A percentile compares a stretch with the other conserved stretches of the same genome.
Evolutionary conservation across 2,797 vertebrate genomes (phyloP).

Genomic region (Chaenodraco wilsoni): DNA sequence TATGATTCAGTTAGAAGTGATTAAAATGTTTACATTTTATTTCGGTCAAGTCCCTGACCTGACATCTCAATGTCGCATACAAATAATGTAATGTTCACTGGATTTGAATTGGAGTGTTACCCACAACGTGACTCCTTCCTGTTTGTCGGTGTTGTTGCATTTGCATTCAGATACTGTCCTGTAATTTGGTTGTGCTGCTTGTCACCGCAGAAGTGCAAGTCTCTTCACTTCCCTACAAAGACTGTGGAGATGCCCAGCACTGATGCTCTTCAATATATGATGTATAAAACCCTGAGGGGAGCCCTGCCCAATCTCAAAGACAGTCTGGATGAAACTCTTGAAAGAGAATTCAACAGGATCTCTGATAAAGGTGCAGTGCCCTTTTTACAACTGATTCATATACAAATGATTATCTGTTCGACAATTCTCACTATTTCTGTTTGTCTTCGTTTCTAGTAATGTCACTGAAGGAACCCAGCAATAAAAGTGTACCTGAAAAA

Average conservation of each 20-base stretch:
- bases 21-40: too few species aligned
- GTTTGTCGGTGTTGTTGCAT: not conserved
- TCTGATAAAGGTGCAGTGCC: slow-evolving; percentile 73
- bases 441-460: slow-evolving; percentile 51
- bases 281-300: slow-evolving; percentile 74
- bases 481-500: slow-evolving; percentile 43
- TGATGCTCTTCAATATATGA: slow-evolving; percentile 74
- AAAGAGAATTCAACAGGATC: slow-evolving; percentile 74
- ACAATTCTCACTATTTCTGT: not conserved
- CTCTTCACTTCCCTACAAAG: slow-evolving; percentile 64
- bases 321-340: slow-evolving; percentile 66
- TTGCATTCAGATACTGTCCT: slow-evolving; percentile 9
- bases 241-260: slow-evolving; percentile 67
- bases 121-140: not conserved
- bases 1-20: too few species aligned
- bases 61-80: too few species aligned
- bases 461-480: slow-evolving; percentile 69
- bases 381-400: not conserved
- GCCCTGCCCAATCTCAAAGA: slow-evolving; percentile 71
- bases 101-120: too few species aligned
- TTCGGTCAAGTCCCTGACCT: too few species aligned
- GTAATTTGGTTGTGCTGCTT: slow-evolving; percentile 18
- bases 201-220: slow-evolving; percentile 70
- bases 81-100: too few species aligned
- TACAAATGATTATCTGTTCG: not conserved